A percentile compares a stretch with the other conserved stretches of the same genome.
Evolutionary conservation across 2,113 vertebrate species (phyloP).

Genomic region (Orthonyx spaldingii): DNA sequence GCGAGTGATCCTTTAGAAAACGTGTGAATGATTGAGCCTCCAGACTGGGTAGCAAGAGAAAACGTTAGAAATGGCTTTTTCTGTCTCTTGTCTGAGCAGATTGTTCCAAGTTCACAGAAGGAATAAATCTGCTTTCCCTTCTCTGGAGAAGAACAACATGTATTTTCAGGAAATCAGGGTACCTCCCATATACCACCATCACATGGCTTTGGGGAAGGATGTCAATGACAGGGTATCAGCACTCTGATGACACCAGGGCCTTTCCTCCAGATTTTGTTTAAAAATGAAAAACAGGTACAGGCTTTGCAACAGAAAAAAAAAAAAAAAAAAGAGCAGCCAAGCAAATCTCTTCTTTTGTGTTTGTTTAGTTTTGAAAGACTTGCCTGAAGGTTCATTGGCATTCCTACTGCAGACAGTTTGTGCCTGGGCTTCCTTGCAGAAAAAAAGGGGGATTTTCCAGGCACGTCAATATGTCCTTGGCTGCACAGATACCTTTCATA

Average conservation of each 20-base stretch:
- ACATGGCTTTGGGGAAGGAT: neutral
- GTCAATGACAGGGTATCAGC: neutral
- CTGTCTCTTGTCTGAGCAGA: neutral
- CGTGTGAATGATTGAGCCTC: fast-evolving
- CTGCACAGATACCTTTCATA: slow-evolving; percentile 1
- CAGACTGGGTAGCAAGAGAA: neutral
- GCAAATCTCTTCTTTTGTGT: neutral
- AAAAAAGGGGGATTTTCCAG: slow-evolving; percentile 33
- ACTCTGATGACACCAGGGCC: neutral
- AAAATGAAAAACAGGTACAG: neutral
- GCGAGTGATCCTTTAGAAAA: neutral
- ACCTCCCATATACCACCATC: neutral
- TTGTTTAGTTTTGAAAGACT: slow-evolving; percentile 42
- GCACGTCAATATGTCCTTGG: slow-evolving; percentile 53
- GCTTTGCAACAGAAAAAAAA: neutral
- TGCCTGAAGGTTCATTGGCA: slow-evolving; percentile 53
- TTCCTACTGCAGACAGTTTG: slow-evolving; percentile 23
- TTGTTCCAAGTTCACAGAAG: slow-evolving; percentile 12
- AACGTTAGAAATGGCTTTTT: neutral
- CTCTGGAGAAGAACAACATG: neutral
- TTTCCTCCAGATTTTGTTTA: neutral
- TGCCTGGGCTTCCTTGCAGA: slow-evolving; percentile 13
- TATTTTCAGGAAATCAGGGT: slow-evolving; percentile 35
- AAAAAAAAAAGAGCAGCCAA: neutral
- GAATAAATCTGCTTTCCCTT: slow-evolving; percentile 13